Evolutionary conservation across 2,888 invertebrate species (phyloP), one percentile per base, ranked within the genome.

Genomic region (Megaustenia siamemsis): DNA sequence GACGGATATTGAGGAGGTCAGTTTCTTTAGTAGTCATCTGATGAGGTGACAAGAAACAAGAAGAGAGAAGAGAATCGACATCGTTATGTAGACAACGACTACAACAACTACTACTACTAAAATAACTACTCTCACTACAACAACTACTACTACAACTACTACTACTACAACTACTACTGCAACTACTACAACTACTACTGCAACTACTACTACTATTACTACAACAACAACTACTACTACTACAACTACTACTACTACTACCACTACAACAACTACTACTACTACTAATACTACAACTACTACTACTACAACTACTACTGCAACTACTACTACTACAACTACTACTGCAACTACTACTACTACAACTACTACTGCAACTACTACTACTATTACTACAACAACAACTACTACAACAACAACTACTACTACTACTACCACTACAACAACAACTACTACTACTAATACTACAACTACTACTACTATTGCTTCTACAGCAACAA

Each of bases 221-320:
- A 73, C 73, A 40, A 73, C 73, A 40, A 73, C 73, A 40, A 40
- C 73, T 73, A 73, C 73, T 73, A 73, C 73, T 73, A 73, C 73
- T 73, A 73, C 73, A 40, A 73, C 73, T 73, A 73, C 73, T 73
- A 73, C 73, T 73, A 73, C 73, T 73, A 73, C 73, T 73, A 73
- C 73, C 43, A 73, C 73, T 73, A 73, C 73, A 40, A 40, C 73
- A 40, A 73, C 73, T 73, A 73, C 73, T 73, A 40, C 73, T 73
- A 40, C 73, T 73, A 40, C 73, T 43, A 40, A 40, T 73, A 73
- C 73, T 73, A 73, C 73, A 40, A 40, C 43, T 73, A 45, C 73
- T 43, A 73, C 73, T 73, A 73, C 73, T 73, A 73, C 73, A 40
- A 73, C 73, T 73, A 73, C 73, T 43, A 73, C 43, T 38, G 4